Conservation (phyloP, 2,113 vertebrate genomes). For the Tragelaphus scriptus region DNA sequence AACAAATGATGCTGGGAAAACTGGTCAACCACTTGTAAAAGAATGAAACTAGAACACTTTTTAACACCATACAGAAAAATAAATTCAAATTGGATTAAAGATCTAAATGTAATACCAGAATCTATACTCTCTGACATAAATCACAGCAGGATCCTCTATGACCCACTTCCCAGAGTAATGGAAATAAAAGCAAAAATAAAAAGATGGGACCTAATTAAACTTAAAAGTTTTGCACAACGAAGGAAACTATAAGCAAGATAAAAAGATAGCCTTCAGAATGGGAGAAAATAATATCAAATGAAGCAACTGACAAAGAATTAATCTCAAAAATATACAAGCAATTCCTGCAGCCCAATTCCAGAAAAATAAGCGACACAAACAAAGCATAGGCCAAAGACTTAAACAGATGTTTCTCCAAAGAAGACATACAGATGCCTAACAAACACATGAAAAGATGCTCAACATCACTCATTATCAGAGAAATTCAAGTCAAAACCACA, state of each 20-base stretch:
- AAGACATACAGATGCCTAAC: not conserved
- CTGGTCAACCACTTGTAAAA: not conserved
- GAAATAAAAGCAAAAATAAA: not conserved
- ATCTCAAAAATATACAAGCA: not conserved
- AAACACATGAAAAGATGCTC: not conserved
- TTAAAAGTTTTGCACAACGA: not conserved
- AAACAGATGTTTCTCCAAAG: not conserved
- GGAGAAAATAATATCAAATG: not conserved
- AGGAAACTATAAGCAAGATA: not conserved
- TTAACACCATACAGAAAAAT: not conserved
- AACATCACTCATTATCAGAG: not conserved
- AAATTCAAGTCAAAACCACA: not conserved
- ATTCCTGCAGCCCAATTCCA: not conserved
- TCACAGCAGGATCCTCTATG: not conserved
- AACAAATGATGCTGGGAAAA: not conserved
- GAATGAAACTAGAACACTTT: not conserved
- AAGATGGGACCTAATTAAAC: not conserved
- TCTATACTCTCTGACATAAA: not conserved
- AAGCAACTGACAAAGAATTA: not conserved
- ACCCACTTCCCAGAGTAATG: not conserved
- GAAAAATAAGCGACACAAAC: not conserved
- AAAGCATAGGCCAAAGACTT: not conserved
- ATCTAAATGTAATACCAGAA: not conserved
- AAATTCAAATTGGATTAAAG: not conserved
- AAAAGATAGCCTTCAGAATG: not conserved